Conservation (phyloP, 2,113 vertebrate species). For the Passer montanus region DNA sequence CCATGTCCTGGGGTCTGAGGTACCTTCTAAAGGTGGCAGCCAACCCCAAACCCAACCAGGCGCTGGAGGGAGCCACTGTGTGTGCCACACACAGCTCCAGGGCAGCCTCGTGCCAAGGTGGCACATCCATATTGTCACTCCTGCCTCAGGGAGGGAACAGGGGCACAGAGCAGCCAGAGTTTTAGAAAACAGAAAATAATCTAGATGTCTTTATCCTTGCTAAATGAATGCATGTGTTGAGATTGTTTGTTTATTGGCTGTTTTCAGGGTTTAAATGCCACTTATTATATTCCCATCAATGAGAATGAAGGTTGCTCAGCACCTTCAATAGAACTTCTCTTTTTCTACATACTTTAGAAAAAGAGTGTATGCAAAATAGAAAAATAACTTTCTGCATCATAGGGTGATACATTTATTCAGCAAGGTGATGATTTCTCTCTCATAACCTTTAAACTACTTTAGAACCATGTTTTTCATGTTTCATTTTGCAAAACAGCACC, state of each 20-base stretch:
- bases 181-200: background rate
- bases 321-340: background rate
- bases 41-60: background rate
- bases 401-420: background rate
- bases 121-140: background rate
- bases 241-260: background rate
- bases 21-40: background rate
- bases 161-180: background rate
- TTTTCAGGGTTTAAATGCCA: background rate
- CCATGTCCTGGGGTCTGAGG: background rate
- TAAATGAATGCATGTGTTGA: background rate
- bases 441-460: background rate
- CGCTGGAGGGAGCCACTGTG: background rate
- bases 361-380: background rate
- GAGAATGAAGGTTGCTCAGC: background rate
- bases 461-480: background rate
- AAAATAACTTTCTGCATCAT: background rate
- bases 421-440: background rate
- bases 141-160: background rate
- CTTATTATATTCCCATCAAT: background rate
- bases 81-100: fast-evolving
- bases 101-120: background rate
- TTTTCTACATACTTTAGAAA: background rate
- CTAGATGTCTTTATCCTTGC: background rate
- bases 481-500: background rate